A percentile compares a stretch with the other conserved stretches of the same genome.
These are phyloP conservation scores for Macrotis lagotis DNA, from an alignment of 2,113 vertebrate species.

Conservation along the genomic window DNA sequence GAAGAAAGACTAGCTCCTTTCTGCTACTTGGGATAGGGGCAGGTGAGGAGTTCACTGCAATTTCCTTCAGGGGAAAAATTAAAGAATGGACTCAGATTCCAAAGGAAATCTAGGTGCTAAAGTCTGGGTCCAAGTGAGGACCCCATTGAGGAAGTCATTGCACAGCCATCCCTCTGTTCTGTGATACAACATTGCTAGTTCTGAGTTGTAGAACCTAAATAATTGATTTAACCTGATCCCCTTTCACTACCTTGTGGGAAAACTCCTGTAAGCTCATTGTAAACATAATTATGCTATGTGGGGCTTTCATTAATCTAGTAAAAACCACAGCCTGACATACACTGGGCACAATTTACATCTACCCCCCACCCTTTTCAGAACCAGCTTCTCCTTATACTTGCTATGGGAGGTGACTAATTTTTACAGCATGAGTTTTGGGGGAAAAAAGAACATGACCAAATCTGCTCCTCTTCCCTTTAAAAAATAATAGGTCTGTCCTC, in stretches of 20 bases:
- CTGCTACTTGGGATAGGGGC: background rate
- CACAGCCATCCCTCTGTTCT: slow-evolving; percentile 55
- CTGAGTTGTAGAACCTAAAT: slow-evolving; percentile 84
- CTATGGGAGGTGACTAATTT: slow-evolving; percentile 71
- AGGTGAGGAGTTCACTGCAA: background rate
- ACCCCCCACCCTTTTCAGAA: slow-evolving; percentile 76
- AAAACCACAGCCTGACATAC: slow-evolving; percentile 86
- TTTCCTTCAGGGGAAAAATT: background rate
- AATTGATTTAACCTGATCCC: slow-evolving; percentile 86
- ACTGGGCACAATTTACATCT: slow-evolving; percentile 74
- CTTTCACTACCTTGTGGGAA: slow-evolving; percentile 85
- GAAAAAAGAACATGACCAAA: slow-evolving; percentile 49
- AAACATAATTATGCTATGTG: slow-evolving; percentile 87
- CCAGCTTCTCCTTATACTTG: slow-evolving; percentile 79
- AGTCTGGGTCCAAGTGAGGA: background rate
- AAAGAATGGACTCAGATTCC: background rate
- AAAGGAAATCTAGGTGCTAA: slow-evolving; percentile 21
- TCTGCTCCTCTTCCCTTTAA: slow-evolving; percentile 8
- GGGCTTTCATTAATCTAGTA: slow-evolving; percentile 86
- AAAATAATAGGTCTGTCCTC: background rate
- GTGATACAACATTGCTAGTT: slow-evolving; percentile 66
- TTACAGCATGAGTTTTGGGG: slow-evolving; percentile 60
- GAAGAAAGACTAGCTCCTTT: background rate
- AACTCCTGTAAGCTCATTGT: slow-evolving; percentile 86
- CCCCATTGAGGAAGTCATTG: background rate